Evolutionary conservation across 1,140 invertebrate genomes (phyloP).

Genomic region (Atta cephalotes): DNA sequence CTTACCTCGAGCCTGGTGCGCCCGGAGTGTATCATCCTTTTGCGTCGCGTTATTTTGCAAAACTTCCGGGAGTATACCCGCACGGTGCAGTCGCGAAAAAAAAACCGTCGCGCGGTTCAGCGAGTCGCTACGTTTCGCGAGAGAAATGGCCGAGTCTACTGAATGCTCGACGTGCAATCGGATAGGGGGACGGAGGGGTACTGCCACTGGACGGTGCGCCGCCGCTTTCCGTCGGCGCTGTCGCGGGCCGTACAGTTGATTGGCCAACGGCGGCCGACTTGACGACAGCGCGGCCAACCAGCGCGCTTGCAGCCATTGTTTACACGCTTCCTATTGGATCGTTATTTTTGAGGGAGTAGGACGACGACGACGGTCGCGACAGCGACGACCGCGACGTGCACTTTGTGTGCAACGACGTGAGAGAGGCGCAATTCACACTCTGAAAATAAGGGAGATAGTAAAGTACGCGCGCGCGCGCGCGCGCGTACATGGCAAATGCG

Average conservation of each 20-base stretch:
- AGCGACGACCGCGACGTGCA: conserved; percentile 57
- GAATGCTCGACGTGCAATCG: conserved; percentile 74
- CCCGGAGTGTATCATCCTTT: conserved; percentile 87
- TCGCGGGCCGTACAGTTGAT: conserved; percentile 45
- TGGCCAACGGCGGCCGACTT: conserved; percentile 78
- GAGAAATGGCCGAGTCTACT: conserved; percentile 85
- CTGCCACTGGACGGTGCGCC: conserved; percentile 51
- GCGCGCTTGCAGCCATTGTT: conserved; percentile 77
- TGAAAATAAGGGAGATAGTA: not conserved
- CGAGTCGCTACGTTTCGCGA: conserved; percentile 79
- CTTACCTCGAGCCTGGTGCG: conserved; percentile 86
- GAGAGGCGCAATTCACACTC: conserved; percentile 11
- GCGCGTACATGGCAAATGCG: too few relatives aligned
- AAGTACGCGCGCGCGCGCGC: not conserved
- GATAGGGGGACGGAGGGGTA: conserved; percentile 50
- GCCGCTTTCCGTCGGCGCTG: conserved; percentile 56
- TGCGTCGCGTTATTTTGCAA: conserved; percentile 86
- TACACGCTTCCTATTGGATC: conserved; percentile 80
- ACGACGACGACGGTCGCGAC: conserved; percentile 47
- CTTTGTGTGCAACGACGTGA: conserved; percentile 44
- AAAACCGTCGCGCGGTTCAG: conserved; percentile 68
- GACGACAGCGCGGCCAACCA: conserved; percentile 83
- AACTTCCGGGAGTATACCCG: conserved; percentile 84
- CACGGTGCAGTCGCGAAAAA: conserved; percentile 75
- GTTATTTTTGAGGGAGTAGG: conserved; percentile 76